Conservation (phyloP, 2,888 invertebrate genomes). For the Pseudococcus viburni region DNA sequence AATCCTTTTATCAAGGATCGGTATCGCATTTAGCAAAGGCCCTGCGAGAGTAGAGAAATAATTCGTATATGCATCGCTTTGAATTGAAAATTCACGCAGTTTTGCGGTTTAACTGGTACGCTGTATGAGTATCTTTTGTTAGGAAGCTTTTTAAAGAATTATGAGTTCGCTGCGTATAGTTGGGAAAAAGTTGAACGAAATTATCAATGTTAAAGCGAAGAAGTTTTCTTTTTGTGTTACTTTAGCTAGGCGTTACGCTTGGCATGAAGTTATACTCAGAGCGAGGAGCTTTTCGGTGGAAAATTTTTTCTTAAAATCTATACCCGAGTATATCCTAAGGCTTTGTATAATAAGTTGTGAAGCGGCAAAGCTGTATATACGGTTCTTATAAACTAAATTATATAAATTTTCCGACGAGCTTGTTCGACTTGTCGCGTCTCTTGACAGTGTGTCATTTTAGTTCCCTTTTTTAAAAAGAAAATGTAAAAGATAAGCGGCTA, state of each 20-base stretch:
- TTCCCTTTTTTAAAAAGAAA: neutral
- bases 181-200: constrained; percentile 29
- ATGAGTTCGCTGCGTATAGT: constrained; percentile 21
- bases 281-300: constrained; percentile 16
- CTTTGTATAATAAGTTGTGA: constrained; percentile 28
- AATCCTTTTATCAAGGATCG: constrained; percentile 25
- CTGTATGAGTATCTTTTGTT: constrained; percentile 24
- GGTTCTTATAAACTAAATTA: constrained; percentile 24
- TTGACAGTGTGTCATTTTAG: neutral
- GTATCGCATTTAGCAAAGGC: constrained; percentile 1
- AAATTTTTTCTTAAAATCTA: constrained; percentile 36
- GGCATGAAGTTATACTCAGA: neutral
- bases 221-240: constrained; percentile 47
- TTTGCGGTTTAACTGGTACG: constrained; percentile 1
- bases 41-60: neutral
- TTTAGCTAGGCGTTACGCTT: constrained; percentile 33
- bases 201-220: constrained; percentile 26
- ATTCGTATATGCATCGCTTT: constrained; percentile 7
- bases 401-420: constrained; percentile 14
- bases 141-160: constrained; percentile 28
- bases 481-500: neutral
- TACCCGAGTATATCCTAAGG: constrained; percentile 8
- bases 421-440: constrained; percentile 30
- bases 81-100: neutral
- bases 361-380: neutral